These are phyloP conservation scores for Pemphredon lugubris DNA, from an alignment of 2,888 invertebrate species.

Conservation along the genomic window DNA sequence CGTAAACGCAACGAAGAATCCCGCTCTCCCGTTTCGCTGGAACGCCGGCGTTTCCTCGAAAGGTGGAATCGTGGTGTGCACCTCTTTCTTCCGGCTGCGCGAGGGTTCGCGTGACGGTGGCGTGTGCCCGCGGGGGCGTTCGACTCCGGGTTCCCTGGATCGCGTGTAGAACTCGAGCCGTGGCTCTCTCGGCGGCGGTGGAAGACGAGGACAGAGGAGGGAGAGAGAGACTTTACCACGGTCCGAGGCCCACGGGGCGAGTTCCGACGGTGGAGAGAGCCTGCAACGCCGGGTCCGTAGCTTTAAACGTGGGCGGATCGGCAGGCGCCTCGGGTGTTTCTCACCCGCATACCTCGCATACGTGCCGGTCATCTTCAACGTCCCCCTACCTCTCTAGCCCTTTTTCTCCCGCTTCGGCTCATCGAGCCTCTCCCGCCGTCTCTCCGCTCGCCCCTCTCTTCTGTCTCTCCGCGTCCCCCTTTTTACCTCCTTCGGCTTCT, in stretches of 20 bases:
- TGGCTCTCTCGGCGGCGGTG: constrained; percentile 60
- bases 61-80: not conserved
- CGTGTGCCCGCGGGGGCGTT: constrained; percentile 80
- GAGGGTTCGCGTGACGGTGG: constrained; percentile 74
- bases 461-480: too few species aligned
- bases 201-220: constrained; percentile 5
- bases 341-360: constrained; percentile 77
- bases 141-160: constrained; percentile 59
- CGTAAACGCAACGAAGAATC: too few species aligned
- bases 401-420: constrained; percentile 26
- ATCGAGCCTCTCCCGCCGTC: constrained; percentile 2
- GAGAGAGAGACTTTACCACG: constrained; percentile 40
- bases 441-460: too few species aligned
- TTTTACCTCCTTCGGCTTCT: too few species aligned
- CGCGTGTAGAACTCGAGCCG: constrained; percentile 60
- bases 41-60: too few species aligned
- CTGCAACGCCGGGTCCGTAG: constrained; percentile 36
- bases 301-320: constrained; percentile 78
- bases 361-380: constrained; percentile 65
- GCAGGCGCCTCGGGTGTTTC: constrained; percentile 73
- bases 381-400: too few species aligned
- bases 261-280: constrained; percentile 16
- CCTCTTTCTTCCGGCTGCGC: not conserved
- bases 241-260: constrained; percentile 21
- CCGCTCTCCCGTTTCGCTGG: too few species aligned